Evolutionary conservation across 1,140 invertebrate genomes (phyloP).

Genomic region (Dufourea novaeangliae): DNA sequence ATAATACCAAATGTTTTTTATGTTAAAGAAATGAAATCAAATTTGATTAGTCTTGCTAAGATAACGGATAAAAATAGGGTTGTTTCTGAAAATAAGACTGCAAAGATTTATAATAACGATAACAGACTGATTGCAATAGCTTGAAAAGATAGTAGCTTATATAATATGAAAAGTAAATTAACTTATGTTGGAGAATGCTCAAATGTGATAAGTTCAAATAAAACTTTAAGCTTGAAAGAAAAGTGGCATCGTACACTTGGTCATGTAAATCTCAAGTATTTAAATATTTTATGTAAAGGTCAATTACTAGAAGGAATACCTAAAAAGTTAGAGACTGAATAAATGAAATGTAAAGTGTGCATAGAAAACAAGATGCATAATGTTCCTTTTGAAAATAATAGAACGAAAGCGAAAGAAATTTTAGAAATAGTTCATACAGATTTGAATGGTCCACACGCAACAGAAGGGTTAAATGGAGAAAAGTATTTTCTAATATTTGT

Average conservation of each 20-base stretch:
- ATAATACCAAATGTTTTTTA: conserved; percentile 36
- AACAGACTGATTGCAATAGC: conserved; percentile 20
- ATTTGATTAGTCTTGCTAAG: conserved; percentile 40
- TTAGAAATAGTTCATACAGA: conserved; percentile 36
- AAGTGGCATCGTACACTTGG: conserved; percentile 41
- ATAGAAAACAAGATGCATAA: conserved; percentile 53
- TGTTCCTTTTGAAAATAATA: conserved; percentile 39
- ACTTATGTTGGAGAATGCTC: background rate
- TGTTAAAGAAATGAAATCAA: conserved; percentile 38
- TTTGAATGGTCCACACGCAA: conserved; percentile 11
- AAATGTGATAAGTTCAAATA: background rate
- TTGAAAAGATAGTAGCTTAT: conserved; percentile 23
- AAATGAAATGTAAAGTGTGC: conserved; percentile 7
- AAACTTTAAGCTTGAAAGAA: conserved; percentile 21
- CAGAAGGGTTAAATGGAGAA: background rate
- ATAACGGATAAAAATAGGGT: conserved; percentile 29
- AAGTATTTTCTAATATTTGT: conserved; percentile 20
- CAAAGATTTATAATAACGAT: conserved; percentile 38
- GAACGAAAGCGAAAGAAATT: conserved; percentile 29
- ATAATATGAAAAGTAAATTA: conserved; percentile 36
- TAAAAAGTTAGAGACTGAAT: conserved; percentile 22
- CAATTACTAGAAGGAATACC: conserved; percentile 35
- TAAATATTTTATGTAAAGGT: conserved; percentile 36
- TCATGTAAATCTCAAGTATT: conserved; percentile 42
- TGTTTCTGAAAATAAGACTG: conserved; percentile 14